phyloP scores from a whole-genome alignment of 2,797 vertebrate genomes.

The Allobates femoralis region DNA sequence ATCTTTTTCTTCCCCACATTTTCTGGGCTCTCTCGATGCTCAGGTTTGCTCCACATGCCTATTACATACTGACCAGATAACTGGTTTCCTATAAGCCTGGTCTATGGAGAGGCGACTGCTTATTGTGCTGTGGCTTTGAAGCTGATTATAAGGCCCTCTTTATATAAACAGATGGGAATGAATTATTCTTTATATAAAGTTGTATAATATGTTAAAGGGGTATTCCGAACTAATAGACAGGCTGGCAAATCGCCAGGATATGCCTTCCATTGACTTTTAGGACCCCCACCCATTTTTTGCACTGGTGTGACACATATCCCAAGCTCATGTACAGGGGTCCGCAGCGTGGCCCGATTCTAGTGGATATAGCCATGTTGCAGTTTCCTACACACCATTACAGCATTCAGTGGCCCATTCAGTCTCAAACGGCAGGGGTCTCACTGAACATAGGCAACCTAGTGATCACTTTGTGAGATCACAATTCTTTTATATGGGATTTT shows the following conservation, averaged over 20 bases:
- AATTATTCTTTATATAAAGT: background rate
- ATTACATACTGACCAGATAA: background rate
- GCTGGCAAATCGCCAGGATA: background rate
- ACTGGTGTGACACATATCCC: too few species aligned
- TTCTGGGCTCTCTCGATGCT: background rate
- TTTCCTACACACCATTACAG: too few species aligned
- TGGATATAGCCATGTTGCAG: too few species aligned
- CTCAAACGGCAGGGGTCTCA: too few species aligned
- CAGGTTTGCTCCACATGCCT: background rate
- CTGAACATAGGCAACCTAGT: too few species aligned
- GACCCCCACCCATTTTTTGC: too few species aligned
- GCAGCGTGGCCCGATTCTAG: too few species aligned
- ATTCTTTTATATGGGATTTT: too few species aligned
- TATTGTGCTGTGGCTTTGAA: background rate
- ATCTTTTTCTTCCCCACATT: background rate
- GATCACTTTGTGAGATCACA: too few species aligned
- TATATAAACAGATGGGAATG: background rate
- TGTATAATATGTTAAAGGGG: background rate
- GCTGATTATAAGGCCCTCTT: background rate
- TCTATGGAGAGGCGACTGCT: background rate
- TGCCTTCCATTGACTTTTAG: background rate
- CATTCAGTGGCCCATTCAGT: too few species aligned
- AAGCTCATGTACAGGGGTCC: too few species aligned
- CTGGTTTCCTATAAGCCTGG: background rate
- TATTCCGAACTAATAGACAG: background rate